phyloP scores from a whole-genome alignment of 2,797 vertebrate species.

The Karalla daura region DNA sequence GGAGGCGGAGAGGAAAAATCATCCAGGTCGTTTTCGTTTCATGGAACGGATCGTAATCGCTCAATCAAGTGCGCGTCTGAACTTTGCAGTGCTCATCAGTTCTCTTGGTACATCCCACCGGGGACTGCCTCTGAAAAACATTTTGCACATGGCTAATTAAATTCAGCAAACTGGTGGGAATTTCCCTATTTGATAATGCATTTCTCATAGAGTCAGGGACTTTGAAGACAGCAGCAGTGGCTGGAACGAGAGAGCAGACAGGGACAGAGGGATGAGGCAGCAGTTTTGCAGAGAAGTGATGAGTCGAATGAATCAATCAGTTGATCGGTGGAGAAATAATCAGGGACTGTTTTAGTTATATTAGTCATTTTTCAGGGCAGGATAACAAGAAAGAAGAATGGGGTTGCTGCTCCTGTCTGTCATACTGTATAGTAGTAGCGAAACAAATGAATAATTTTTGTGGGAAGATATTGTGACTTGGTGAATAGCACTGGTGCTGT shows the following conservation, averaged over 20 bases:
- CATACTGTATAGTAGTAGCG: no score
- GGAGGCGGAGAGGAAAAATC: background rate
- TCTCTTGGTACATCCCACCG: constrained; percentile 9
- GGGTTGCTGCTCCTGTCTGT: no score
- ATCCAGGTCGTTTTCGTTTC: constrained; percentile 16
- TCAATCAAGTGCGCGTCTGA: constrained; percentile 7
- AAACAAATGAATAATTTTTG: no score
- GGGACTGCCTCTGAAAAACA: constrained; percentile 20
- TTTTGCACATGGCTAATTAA: constrained; percentile 39
- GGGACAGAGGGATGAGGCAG: background rate
- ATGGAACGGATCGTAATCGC: constrained; percentile 6
- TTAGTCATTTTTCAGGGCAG: background rate
- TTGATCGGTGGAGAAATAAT: background rate
- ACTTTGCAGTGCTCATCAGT: constrained; percentile 19
- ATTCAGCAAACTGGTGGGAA: constrained; percentile 30
- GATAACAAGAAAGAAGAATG: background rate
- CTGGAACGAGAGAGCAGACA: background rate
- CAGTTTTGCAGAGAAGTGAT: background rate
- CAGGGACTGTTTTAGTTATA: background rate
- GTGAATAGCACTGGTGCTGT: no score
- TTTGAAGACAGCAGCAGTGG: constrained; percentile 5
- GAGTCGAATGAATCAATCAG: no score
- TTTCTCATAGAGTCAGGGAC: background rate
- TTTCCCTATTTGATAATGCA: constrained; percentile 20
- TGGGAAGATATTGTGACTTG: no score